Percentiles rank a stretch among this genome's conserved stretches.
These are phyloP conservation scores for Hycleus cichorii DNA, from an alignment of 1,140 invertebrate species.

Conservation along the genomic window DNA sequence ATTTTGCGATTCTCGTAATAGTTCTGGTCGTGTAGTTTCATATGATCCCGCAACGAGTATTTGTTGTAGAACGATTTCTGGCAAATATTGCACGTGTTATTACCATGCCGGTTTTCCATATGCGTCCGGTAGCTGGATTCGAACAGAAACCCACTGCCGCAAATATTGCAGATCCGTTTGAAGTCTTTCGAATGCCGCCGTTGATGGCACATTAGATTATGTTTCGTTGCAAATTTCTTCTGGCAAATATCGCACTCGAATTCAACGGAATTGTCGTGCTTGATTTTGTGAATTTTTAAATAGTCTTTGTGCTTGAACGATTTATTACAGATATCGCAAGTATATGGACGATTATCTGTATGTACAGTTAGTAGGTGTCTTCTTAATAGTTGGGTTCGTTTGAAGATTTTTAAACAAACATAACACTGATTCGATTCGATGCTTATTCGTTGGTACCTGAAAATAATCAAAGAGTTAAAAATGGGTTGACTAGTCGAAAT, in stretches of 20 bases:
- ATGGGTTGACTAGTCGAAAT: too few species aligned
- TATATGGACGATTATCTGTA: slow-evolving; percentile 48
- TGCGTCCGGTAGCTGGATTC: neutral
- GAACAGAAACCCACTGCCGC: slow-evolving; percentile 40
- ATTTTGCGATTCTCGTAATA: slow-evolving; percentile 38
- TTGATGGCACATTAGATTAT: slow-evolving; percentile 35
- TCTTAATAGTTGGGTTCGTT: slow-evolving; percentile 24
- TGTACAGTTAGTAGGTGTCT: slow-evolving; percentile 42
- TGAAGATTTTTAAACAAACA: slow-evolving; percentile 35
- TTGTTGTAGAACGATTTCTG: slow-evolving; percentile 66
- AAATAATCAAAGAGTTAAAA: neutral
- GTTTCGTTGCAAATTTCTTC: slow-evolving; percentile 38
- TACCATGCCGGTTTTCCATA: slow-evolving; percentile 12
- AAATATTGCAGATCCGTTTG: slow-evolving; percentile 51
- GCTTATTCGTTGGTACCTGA: too few species aligned
- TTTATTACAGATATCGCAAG: slow-evolving; percentile 52
- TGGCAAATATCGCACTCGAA: neutral
- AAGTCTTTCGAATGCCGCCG: slow-evolving; percentile 48
- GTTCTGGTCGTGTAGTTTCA: slow-evolving; percentile 45
- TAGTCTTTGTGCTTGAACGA: slow-evolving; percentile 42
- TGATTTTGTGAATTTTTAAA: slow-evolving; percentile 32
- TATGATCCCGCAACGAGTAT: slow-evolving; percentile 48
- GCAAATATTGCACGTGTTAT: slow-evolving; percentile 57
- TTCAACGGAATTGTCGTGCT: slow-evolving; percentile 1
- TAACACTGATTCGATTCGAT: neutral